These are phyloP conservation scores for Drosophila takahashii DNA, from an alignment of 1,140 invertebrate species.

Conservation along the genomic window DNA sequence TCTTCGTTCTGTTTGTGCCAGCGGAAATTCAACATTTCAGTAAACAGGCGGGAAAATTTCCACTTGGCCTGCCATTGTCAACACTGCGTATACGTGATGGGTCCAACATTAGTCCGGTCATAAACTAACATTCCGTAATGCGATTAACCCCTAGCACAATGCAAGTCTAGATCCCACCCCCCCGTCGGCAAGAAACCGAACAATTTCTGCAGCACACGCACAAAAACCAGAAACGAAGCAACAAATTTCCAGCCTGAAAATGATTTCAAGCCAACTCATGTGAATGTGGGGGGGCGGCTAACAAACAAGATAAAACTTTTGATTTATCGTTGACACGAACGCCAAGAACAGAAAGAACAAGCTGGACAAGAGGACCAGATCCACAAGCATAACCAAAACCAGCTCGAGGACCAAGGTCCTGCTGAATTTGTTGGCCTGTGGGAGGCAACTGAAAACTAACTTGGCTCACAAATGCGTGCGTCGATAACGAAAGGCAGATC, in stretches of 20 bases:
- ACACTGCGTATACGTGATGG: conserved; percentile 36
- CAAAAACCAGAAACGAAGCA: conserved; percentile 43
- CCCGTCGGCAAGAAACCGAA: conserved; percentile 11
- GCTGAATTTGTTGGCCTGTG: conserved; percentile 20
- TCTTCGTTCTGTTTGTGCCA: conserved; percentile 50
- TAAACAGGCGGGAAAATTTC: conserved; percentile 49
- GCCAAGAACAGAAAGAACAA: conserved; percentile 39
- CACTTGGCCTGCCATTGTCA: conserved; percentile 42
- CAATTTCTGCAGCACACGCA: conserved; percentile 43
- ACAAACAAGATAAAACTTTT: conserved; percentile 80
- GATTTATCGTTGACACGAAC: conserved; percentile 81
- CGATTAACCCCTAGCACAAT: conserved; percentile 33
- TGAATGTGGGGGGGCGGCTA: conserved; percentile 13
- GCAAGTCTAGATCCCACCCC: not conserved
- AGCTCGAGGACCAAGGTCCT: conserved; percentile 23
- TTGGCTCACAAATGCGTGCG: conserved; percentile 59
- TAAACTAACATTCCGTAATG: conserved; percentile 39
- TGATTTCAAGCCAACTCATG: conserved; percentile 46
- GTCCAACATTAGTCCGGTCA: conserved; percentile 8
- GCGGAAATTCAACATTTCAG: conserved; percentile 60
- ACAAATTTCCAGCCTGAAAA: conserved; percentile 50
- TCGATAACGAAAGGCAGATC: conserved; percentile 39
- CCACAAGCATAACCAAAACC: not conserved
- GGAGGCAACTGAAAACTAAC: conserved; percentile 30
- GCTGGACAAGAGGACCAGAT: conserved; percentile 4